phyloP scores from a whole-genome alignment of 1,140 invertebrate genomes.

The Cotesia typhae region DNA sequence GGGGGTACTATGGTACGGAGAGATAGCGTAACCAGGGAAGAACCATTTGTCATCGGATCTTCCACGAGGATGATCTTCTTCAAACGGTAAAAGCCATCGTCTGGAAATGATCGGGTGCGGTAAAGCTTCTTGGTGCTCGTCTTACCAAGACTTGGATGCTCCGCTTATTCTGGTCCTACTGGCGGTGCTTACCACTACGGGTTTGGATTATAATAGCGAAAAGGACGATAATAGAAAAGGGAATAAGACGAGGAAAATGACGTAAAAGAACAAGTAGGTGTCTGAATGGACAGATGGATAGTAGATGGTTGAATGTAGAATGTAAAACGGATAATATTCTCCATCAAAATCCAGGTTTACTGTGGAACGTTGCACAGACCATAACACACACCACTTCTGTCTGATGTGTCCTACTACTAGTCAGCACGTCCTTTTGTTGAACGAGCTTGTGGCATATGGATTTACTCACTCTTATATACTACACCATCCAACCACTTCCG shows the following conservation, averaged over 20 bases:
- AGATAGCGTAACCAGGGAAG: slow-evolving; percentile 39
- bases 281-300: background rate
- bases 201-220: background rate
- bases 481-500: slow-evolving; percentile 2
- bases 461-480: background rate
- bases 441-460: slow-evolving; percentile 19
- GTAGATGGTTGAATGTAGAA: too few species aligned
- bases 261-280: background rate
- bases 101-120: slow-evolving; percentile 40
- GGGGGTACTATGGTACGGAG: slow-evolving; percentile 31
- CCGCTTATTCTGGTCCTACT: too few species aligned
- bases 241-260: slow-evolving; percentile 18
- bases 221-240: background rate
- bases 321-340: slow-evolving; percentile 32
- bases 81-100: slow-evolving; percentile 43
- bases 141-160: background rate
- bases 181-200: background rate
- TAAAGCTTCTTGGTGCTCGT: slow-evolving; percentile 23
- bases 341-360: slow-evolving; percentile 17
- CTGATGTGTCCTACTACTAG: slow-evolving; percentile 9
- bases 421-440: slow-evolving; percentile 27
- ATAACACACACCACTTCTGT: background rate
- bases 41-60: slow-evolving; percentile 48
- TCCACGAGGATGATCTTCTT: slow-evolving; percentile 45
- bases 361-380: slow-evolving; percentile 1